Conservation (phyloP, 1,140 invertebrate genomes). For the Platyscapa corneri region DNA sequence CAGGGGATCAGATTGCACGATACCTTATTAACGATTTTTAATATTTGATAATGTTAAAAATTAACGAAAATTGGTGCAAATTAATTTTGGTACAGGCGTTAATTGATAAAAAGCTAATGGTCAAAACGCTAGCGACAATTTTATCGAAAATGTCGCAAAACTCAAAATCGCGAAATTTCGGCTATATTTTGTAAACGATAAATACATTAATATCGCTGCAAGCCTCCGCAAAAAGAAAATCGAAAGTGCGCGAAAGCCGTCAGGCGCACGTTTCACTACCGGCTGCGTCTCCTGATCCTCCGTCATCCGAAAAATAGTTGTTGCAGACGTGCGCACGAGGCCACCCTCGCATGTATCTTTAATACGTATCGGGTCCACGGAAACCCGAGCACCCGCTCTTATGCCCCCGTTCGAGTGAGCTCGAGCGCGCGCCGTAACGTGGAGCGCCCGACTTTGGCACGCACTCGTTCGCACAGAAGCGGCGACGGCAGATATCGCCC, state of each 20-base stretch:
- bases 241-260: not conserved
- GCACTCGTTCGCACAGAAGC: slow-evolving; percentile 58
- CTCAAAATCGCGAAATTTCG: not conserved
- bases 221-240: not conserved
- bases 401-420: not conserved
- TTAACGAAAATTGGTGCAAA: no score
- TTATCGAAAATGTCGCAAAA: no score
- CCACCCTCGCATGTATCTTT: not conserved
- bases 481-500: slow-evolving; percentile 39
- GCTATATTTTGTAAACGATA: not conserved
- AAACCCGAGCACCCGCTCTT: not conserved
- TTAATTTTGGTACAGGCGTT: no score
- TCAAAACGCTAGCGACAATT: no score
- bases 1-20: no score
- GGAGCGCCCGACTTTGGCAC: slow-evolving; percentile 55
- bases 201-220: not conserved
- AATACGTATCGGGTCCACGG: not conserved
- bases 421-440: not conserved
- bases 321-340: not conserved
- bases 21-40: no score
- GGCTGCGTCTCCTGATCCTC: not conserved
- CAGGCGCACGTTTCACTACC: no score
- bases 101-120: no score
- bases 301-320: not conserved
- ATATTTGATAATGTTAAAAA: no score